Percentiles rank a stretch among this genome's conserved stretches.
phyloP scores from a whole-genome alignment of 30 jellyfish, hydroid and myxozoan species.

The Aurelia aurita complex sp. Pacific region DNA sequence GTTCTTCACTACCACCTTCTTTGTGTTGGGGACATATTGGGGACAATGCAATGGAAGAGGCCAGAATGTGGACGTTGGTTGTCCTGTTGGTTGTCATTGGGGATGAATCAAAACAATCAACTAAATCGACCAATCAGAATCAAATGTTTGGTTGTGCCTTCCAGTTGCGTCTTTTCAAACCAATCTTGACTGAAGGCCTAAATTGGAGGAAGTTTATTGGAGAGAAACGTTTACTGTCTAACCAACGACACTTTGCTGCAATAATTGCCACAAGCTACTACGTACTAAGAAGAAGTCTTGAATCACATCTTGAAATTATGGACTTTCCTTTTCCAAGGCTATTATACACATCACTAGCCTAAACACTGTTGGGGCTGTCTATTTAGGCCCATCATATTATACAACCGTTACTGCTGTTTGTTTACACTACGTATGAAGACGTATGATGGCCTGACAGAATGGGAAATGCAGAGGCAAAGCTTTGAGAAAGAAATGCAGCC shows the following conservation, averaged over 20 bases:
- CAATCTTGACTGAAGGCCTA: background rate
- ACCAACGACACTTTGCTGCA: background rate
- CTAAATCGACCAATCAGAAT: constrained; percentile 38
- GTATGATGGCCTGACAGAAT: background rate
- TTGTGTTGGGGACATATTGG: too few relatives aligned
- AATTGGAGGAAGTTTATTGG: background rate
- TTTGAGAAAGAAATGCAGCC: too few relatives aligned
- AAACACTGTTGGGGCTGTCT: too few relatives aligned
- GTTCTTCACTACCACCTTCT: too few relatives aligned
- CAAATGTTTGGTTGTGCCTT: constrained; percentile 12
- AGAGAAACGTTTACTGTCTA: background rate
- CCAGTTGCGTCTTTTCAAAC: constrained; percentile 64
- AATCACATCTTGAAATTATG: too few relatives aligned
- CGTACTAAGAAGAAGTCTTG: background rate
- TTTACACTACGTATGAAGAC: background rate
- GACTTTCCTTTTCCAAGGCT: too few relatives aligned
- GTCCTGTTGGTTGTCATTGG: constrained; percentile 43
- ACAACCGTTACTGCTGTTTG: too few relatives aligned
- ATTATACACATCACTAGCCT: too few relatives aligned
- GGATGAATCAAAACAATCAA: constrained; percentile 52
- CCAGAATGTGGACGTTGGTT: too few relatives aligned
- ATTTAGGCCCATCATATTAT: too few relatives aligned
- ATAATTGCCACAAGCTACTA: background rate
- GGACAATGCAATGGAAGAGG: too few relatives aligned
- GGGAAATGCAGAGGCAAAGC: too few relatives aligned